These are phyloP conservation scores for Aphelocoma coerulescens DNA, from an alignment of 2,113 vertebrate genomes.

Conservation along the genomic window DNA sequence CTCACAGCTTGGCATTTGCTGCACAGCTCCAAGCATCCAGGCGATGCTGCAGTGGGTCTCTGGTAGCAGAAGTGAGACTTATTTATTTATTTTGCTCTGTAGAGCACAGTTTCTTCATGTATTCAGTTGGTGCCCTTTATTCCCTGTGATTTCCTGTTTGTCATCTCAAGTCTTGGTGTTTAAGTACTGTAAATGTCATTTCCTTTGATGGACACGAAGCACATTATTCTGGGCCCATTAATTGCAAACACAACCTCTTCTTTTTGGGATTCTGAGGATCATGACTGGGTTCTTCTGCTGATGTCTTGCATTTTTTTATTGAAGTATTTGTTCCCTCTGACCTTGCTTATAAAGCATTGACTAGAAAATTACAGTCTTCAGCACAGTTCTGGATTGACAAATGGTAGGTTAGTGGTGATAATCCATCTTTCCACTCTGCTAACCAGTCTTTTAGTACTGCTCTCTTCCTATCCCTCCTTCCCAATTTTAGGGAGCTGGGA, in stretches of 20 bases:
- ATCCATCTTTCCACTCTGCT: constrained; percentile 56
- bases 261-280: neutral
- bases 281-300: constrained; percentile 16
- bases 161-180: neutral
- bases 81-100: constrained; percentile 9
- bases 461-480: neutral
- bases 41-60: constrained; percentile 18
- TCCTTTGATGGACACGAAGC: neutral
- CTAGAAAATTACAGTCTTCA: constrained; percentile 69
- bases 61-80: neutral
- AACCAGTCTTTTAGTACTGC: constrained; percentile 41
- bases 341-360: constrained; percentile 64
- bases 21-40: constrained; percentile 43
- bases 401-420: constrained; percentile 60
- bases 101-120: neutral
- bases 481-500: neutral
- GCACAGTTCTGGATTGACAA: constrained; percentile 54
- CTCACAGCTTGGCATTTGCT: constrained; percentile 64
- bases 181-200: neutral
- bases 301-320: constrained; percentile 22
- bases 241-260: neutral
- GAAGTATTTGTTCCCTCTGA: constrained; percentile 58
- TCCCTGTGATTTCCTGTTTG: neutral
- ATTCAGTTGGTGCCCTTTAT: neutral
- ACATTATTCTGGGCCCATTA: constrained; percentile 5